phyloP scores from a whole-genome alignment of 2,888 invertebrate species.

The Allacma fusca region DNA sequence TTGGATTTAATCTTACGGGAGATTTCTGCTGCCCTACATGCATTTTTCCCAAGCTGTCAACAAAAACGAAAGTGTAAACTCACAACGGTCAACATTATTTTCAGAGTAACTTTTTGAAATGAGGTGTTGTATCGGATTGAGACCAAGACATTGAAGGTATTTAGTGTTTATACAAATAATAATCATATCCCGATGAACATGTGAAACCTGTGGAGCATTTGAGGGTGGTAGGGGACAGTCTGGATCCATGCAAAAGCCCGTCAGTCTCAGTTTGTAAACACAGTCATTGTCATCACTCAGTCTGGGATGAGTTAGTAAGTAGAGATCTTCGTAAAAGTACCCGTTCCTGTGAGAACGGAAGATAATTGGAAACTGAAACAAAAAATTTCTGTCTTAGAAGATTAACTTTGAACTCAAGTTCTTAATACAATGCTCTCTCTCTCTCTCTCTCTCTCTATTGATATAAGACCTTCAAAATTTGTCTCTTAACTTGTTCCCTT shows the following conservation, averaged over 20 bases:
- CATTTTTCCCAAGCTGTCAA: background rate
- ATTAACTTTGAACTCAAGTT: background rate
- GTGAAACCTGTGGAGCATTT: constrained; percentile 5
- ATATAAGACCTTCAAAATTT: too few species aligned
- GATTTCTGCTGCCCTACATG: background rate
- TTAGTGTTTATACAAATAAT: too few species aligned
- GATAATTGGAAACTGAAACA: constrained; percentile 49
- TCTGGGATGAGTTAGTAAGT: constrained; percentile 57
- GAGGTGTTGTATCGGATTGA: too few species aligned
- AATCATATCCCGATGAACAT: background rate
- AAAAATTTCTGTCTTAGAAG: too few species aligned
- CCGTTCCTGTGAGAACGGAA: constrained; percentile 52
- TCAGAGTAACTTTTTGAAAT: background rate
- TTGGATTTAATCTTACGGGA: background rate
- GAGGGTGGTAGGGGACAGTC: constrained; percentile 38
- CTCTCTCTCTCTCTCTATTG: too few species aligned
- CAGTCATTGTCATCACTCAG: constrained; percentile 42
- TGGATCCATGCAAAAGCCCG: constrained; percentile 55
- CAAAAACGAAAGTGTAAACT: too few species aligned
- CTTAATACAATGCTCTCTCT: background rate
- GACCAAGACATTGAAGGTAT: too few species aligned
- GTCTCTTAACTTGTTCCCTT: too few species aligned
- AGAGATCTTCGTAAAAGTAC: constrained; percentile 53
- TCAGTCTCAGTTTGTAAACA: constrained; percentile 45
- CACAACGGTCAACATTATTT: background rate